Evolutionary conservation across 2,113 vertebrate species (phyloP), one percentile per base, ranked within the genome.

Genomic region (Tonatia bakeri): DNA sequence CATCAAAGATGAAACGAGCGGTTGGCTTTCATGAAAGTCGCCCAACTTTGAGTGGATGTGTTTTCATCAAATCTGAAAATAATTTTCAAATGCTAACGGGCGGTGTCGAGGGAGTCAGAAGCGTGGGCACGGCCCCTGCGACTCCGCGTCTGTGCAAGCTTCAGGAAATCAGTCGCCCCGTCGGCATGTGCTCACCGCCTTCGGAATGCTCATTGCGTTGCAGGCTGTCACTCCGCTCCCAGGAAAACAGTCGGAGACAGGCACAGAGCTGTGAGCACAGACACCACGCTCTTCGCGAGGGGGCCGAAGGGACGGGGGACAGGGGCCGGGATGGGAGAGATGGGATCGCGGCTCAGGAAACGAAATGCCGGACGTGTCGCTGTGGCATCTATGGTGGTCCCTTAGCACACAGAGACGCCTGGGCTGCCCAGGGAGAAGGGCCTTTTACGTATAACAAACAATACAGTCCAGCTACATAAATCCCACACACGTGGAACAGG

Each of bases 241-340:
- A 92, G 56, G 72, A 96, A 92, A 85, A 86, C n/a, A 85, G 24
- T 45, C 31, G 82, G 94, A 91, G 75, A 64, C 79, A 45, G 84
- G 52, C 5, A n/a, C 73, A 64, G 54, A 79, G 9, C 83, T 75
- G 28, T 4, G 31, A 7, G 45, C 31, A 86, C 77, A 88, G 8
- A 61, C 54, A 43, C 24, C 14, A 45, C 1, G 50, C 3, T 16
- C 31, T 28, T 61, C 77, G 38, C n/a, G n/a, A 90, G 54, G 16
- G 36, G 17, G 3, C 1, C 1, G 14, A 64, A 85, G 75, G 83
- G 70, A 40, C 6, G 64, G 50, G 24, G 65, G 40, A 28, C 73
- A 83, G n/a, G 15, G 1, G 70, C 52, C 50, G 19, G 24, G 91
- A 65, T 24, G 40, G n/a, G 13, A 56, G 50, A 9, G 45, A 67